A percentile compares a stretch with the other conserved stretches of the same genome.
Evolutionary conservation across 2,113 vertebrate species (phyloP).

Genomic region (Parotia lawesii): DNA sequence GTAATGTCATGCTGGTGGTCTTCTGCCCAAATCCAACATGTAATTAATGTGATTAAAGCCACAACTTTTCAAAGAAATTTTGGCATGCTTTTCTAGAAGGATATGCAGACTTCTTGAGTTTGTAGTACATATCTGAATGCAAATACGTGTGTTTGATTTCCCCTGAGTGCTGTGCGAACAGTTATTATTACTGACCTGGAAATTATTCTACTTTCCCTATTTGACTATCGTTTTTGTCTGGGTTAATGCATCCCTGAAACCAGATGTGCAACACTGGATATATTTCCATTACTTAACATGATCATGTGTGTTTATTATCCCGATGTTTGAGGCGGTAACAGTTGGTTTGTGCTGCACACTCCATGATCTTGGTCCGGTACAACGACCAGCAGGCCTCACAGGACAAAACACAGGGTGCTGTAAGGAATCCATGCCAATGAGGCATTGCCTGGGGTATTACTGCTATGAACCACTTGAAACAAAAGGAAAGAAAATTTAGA

Average conservation of each 20-base stretch:
- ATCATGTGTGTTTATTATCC: neutral
- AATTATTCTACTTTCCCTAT: conserved; percentile 55
- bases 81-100: conserved; percentile 12
- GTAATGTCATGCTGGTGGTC: conserved; percentile 40
- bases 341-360: neutral
- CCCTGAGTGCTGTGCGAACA: conserved; percentile 42
- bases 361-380: neutral
- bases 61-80: conserved; percentile 24
- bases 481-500: neutral
- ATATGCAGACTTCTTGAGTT: neutral
- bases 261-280: conserved; percentile 53
- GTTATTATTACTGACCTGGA: conserved; percentile 63
- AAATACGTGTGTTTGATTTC: conserved; percentile 54
- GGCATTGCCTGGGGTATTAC: neutral
- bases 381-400: neutral
- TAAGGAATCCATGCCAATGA: neutral
- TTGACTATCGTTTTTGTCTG: conserved; percentile 54
- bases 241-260: conserved; percentile 48
- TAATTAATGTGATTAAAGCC: conserved; percentile 58
- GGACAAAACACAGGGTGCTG: neutral
- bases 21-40: neutral
- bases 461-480: neutral
- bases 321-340: neutral
- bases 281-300: conserved; percentile 25
- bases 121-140: conserved; percentile 13